These are phyloP conservation scores for Lytechinus pictus DNA, from an alignment of 35 echinoderm and acorn worm species.

Conservation along the genomic window DNA sequence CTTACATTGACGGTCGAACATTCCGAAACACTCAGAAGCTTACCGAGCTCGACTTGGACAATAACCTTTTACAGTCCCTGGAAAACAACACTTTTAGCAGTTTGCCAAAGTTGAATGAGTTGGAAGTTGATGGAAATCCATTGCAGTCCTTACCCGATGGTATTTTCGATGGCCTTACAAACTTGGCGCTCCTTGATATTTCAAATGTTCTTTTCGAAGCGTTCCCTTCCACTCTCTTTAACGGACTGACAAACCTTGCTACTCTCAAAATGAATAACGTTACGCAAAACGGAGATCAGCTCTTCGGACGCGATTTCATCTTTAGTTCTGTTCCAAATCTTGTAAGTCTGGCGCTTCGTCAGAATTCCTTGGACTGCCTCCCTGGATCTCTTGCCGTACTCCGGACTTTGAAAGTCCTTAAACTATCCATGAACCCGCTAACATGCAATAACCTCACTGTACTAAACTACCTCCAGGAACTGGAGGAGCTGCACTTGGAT, in stretches of 20 bases:
- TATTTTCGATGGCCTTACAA: not conserved
- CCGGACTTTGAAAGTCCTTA: not conserved
- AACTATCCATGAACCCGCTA: not conserved
- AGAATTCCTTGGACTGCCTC: not conserved
- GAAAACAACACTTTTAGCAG: not conserved
- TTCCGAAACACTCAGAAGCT: not conserved
- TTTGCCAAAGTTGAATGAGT: not conserved
- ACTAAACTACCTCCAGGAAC: not conserved
- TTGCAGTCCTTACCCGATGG: not conserved
- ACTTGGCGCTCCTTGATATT: not conserved
- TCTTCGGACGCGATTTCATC: not conserved
- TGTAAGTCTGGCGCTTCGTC: not conserved
- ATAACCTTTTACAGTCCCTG: not conserved
- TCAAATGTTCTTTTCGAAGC: not conserved
- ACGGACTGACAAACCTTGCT: not conserved
- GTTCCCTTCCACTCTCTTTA: not conserved
- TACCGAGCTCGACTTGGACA: not conserved
- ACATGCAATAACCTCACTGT: slow-evolving; percentile 6
- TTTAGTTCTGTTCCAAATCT: not conserved
- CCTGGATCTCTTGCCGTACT: not conserved
- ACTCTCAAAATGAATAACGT: slow-evolving; percentile 17
- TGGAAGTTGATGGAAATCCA: not conserved
- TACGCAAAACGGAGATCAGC: not conserved
- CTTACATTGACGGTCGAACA: not conserved
- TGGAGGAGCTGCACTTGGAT: not conserved